phyloP scores from a whole-genome alignment of 2,113 vertebrate genomes.

The Aegotheles bennettii region DNA sequence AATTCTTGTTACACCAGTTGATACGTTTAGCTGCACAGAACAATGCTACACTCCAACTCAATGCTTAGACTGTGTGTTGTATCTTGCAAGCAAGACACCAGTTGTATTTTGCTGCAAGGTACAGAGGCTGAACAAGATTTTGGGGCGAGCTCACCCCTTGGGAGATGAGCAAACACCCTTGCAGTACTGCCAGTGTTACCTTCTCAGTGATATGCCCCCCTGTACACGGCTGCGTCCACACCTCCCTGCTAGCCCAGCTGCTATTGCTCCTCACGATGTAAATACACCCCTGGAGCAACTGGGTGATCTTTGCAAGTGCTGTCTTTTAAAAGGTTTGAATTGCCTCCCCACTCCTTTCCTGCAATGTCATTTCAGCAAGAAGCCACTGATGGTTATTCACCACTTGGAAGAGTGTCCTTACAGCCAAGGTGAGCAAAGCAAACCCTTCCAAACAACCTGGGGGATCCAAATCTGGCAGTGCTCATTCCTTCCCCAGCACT shows the following conservation, averaged over 20 bases:
- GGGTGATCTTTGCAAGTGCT: too few relatives aligned
- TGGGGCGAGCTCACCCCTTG: not conserved
- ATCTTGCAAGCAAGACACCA: not conserved
- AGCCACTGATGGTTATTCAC: slow-evolving; percentile 61
- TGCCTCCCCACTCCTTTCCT: not conserved
- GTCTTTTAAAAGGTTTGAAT: not conserved
- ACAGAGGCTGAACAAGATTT: not conserved
- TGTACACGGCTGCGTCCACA: too few relatives aligned
- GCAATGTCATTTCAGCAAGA: not conserved
- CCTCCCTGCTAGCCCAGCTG: too few relatives aligned
- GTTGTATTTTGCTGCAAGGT: not conserved
- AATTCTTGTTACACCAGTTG: not conserved
- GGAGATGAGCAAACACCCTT: not conserved
- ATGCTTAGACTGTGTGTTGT: not conserved
- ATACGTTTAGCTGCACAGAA: not conserved
- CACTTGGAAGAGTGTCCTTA: slow-evolving; percentile 68
- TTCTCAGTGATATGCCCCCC: not conserved
- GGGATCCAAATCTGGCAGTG: not conserved
- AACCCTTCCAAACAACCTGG: not conserved
- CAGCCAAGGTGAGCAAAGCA: slow-evolving; percentile 68
- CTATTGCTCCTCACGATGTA: not conserved
- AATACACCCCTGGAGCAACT: not conserved
- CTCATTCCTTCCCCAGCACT: not conserved
- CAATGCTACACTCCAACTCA: not conserved
- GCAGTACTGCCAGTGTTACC: too few relatives aligned